Evolutionary conservation across 2,888 invertebrate species (phyloP).

Genomic region (Pheosia gnoma): DNA sequence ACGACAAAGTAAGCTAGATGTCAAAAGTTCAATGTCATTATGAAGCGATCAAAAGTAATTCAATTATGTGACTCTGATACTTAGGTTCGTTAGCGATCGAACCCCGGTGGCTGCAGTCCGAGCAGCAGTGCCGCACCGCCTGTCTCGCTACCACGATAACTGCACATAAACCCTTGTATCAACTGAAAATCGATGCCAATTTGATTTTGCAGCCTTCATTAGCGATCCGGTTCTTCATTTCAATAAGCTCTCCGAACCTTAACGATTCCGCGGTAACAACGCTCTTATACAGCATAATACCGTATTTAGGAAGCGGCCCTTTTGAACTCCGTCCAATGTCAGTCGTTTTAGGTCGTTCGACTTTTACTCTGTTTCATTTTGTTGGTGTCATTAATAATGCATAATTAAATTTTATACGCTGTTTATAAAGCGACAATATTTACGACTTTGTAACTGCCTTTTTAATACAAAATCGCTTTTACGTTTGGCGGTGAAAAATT

Average conservation of each 20-base stretch:
- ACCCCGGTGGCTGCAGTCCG: slow-evolving; percentile 17
- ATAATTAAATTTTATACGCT: slow-evolving; percentile 61
- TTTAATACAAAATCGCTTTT: slow-evolving; percentile 19
- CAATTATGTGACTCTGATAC: slow-evolving; percentile 55
- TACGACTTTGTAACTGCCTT: slow-evolving; percentile 37
- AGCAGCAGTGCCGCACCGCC: slow-evolving; percentile 37
- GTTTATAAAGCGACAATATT: slow-evolving; percentile 49
- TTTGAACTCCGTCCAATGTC: slow-evolving; percentile 67
- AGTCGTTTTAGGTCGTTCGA: slow-evolving; percentile 54
- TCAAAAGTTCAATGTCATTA: slow-evolving; percentile 31
- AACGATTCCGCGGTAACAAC: slow-evolving; percentile 78
- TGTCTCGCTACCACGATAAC: slow-evolving; percentile 64
- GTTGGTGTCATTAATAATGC: slow-evolving; percentile 60
- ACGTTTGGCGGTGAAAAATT: slow-evolving; percentile 14
- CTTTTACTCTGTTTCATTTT: slow-evolving; percentile 56
- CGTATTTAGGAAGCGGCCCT: slow-evolving; percentile 78
- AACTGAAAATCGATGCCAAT: slow-evolving; percentile 76
- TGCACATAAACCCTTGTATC: slow-evolving; percentile 71
- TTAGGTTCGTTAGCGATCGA: slow-evolving; percentile 55
- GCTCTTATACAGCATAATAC: slow-evolving; percentile 75
- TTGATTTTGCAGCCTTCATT: slow-evolving; percentile 82
- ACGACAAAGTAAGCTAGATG: slow-evolving; percentile 5
- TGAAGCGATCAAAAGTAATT: slow-evolving; percentile 48
- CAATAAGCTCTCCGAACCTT: slow-evolving; percentile 73
- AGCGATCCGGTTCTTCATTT: slow-evolving; percentile 80